phyloP scores from a whole-genome alignment of 2,888 invertebrate species.

The Allacma fusca region DNA sequence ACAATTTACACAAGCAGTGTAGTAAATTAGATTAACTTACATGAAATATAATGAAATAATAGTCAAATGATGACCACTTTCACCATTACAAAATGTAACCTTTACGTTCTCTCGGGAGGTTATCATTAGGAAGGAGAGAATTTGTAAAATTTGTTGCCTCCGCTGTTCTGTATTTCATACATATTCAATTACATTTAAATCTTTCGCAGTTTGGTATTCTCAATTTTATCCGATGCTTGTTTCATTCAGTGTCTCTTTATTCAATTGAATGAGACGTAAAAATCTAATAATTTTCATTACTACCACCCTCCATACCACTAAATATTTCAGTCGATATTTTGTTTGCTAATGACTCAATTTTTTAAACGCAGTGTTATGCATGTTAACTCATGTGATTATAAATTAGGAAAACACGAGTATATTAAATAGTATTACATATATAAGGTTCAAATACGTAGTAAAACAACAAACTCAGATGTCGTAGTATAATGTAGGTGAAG shows the following conservation, averaged over 20 bases:
- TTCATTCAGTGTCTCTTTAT: not conserved
- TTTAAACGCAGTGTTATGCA: not conserved
- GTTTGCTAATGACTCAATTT: conserved; percentile 6
- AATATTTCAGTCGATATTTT: conserved; percentile 11
- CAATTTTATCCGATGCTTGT: not conserved
- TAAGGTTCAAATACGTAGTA: not conserved
- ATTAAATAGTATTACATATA: conserved; percentile 6
- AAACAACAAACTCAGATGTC: not conserved
- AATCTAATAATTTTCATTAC: not conserved
- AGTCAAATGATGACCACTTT: no score
- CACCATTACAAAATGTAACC: no score
- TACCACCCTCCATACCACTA: not conserved
- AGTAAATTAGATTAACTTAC: no score
- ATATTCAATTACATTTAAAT: not conserved
- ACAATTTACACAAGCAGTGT: no score
- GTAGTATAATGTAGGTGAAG: no score
- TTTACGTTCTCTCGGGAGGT: no score
- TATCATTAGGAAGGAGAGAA: no score
- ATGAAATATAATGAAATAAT: no score
- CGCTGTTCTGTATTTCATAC: no score
- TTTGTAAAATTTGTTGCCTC: no score
- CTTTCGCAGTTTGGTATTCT: not conserved
- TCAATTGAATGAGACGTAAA: not conserved
- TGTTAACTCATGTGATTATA: not conserved
- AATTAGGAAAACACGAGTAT: conserved; percentile 16